A percentile compares a stretch with the other conserved stretches of the same genome.
These are phyloP conservation scores for Dichetophora obliterata DNA, from an alignment of 2,888 invertebrate species.

Conservation along the genomic window DNA sequence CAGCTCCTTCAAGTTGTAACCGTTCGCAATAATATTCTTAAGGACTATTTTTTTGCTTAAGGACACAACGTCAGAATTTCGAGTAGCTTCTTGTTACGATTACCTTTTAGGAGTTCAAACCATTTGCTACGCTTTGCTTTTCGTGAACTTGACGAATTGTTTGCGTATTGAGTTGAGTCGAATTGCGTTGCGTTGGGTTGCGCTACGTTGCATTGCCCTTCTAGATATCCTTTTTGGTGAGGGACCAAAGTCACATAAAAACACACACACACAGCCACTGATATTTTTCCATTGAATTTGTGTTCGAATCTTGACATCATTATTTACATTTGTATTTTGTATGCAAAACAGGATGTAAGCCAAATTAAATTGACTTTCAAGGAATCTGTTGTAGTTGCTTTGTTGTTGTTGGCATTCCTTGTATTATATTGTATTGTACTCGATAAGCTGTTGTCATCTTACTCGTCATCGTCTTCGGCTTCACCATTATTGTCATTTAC, in stretches of 20 bases:
- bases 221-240: background rate
- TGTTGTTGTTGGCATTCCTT: constrained; percentile 12
- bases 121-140: constrained; percentile 14
- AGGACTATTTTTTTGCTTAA: no score
- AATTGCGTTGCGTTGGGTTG: background rate
- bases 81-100: background rate
- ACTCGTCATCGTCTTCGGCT: constrained; percentile 19
- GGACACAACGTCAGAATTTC: no score
- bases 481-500: background rate
- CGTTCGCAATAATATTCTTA: no score
- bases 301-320: constrained; percentile 42
- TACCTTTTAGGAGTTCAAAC: background rate
- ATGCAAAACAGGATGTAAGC: constrained; percentile 45
- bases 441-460: constrained; percentile 16
- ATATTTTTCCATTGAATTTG: background rate
- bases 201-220: no score
- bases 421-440: constrained; percentile 20
- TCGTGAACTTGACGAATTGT: constrained; percentile 24
- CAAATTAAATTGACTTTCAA: constrained; percentile 48
- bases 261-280: background rate
- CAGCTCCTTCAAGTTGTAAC: no score
- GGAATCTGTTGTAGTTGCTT: constrained; percentile 40
- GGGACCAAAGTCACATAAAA: background rate
- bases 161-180: constrained; percentile 16
- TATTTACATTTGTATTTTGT: constrained; percentile 46